Percentiles rank a stretch among this genome's conserved stretches.
Conservation (phyloP, 2,797 vertebrate genomes). For the Dicrostonyx torquatus region DNA sequence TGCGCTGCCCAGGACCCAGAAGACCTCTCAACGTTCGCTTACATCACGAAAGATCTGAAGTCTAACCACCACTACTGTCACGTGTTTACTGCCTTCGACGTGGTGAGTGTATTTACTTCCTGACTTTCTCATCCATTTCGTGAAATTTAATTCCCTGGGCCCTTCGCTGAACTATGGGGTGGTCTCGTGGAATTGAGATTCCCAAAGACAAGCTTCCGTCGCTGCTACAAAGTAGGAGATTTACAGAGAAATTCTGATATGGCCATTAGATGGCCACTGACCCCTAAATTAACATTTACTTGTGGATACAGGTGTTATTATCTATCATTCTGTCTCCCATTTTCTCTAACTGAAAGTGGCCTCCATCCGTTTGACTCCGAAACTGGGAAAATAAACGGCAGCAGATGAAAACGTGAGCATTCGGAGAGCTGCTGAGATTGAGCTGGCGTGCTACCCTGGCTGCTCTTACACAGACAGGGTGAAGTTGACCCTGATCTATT, state of each 20-base stretch:
- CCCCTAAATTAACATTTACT: background rate
- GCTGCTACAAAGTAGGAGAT: background rate
- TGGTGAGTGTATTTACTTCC: slow-evolving; percentile 89
- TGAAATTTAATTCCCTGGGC: slow-evolving; percentile 7
- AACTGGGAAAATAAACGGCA: background rate
- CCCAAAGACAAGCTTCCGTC: background rate
- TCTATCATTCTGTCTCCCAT: background rate
- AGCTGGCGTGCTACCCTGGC: background rate
- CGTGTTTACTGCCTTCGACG: slow-evolving; percentile 98
- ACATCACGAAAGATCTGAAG: slow-evolving; percentile 99
- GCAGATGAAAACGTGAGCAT: background rate
- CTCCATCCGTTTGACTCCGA: background rate
- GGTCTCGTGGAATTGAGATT: background rate
- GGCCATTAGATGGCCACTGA: background rate
- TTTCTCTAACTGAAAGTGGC: slow-evolving; percentile 4
- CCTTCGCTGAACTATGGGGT: background rate
- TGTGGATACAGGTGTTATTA: background rate
- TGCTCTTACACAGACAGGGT: background rate
- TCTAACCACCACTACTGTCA: slow-evolving; percentile 99
- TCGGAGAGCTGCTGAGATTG: background rate
- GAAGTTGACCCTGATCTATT: background rate
- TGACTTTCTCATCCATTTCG: background rate
- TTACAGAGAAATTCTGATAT: background rate
- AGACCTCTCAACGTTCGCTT: slow-evolving; percentile 98
- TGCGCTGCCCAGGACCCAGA: slow-evolving; percentile 99